Conservation (phyloP, 2,888 invertebrate genomes). For the Synanthedon formicaeformis region DNA sequence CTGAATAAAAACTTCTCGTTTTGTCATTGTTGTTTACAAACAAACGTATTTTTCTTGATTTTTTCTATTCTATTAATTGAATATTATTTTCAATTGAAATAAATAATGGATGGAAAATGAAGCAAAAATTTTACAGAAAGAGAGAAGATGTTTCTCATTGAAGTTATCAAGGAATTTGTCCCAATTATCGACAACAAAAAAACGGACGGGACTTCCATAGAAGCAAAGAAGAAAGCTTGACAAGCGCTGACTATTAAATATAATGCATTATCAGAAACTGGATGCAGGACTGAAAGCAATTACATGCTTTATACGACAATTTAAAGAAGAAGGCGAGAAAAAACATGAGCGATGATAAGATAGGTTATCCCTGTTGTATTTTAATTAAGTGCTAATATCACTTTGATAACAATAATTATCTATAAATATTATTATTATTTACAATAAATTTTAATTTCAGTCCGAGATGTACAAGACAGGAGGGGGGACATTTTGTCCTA, state of each 20-base stretch:
- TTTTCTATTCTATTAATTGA: no score
- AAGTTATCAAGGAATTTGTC: constrained; percentile 7
- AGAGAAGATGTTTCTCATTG: constrained; percentile 7
- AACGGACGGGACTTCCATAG: constrained; percentile 3
- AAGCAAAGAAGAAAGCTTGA: neutral
- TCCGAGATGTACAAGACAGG: no score
- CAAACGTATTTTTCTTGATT: no score
- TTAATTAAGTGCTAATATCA: no score
- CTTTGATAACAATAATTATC: no score
- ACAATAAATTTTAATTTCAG: no score
- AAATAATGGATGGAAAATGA: constrained; percentile 3
- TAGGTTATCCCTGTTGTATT: no score
- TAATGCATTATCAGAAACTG: neutral
- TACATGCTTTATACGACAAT: constrained; percentile 7
- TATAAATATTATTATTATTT: no score
- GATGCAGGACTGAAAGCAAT: constrained; percentile 1
- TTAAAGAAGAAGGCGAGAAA: constrained; percentile 5
- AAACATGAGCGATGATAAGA: constrained; percentile 4
- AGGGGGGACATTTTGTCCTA: no score
- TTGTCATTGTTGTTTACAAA: no score
- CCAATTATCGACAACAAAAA: constrained; percentile 7
- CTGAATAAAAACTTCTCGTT: rapidly evolving
- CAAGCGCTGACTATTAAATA: neutral
- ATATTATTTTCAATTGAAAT: no score
- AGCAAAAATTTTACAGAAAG: constrained; percentile 8